A percentile compares a stretch with the other conserved stretches of the same genome.
Conservation (phyloP, 2,113 vertebrate species). For the Bothrops jararaca region DNA sequence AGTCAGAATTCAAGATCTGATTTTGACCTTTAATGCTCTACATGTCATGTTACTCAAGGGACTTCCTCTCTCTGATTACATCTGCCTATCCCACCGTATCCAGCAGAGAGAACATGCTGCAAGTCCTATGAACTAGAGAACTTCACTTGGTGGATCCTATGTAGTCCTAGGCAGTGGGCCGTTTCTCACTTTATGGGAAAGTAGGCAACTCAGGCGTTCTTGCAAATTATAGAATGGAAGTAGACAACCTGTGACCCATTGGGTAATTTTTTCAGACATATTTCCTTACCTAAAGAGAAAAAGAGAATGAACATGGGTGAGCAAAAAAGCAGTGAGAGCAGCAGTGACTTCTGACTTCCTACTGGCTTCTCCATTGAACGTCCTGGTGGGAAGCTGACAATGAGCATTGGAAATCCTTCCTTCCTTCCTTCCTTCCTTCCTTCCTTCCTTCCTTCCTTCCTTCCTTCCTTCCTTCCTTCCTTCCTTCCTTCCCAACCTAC, state of each 20-base stretch:
- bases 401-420: not conserved
- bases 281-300: not conserved
- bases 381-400: not conserved
- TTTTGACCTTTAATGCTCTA: not conserved
- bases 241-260: too few relatives aligned
- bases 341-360: not conserved
- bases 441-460: too few relatives aligned
- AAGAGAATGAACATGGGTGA: not conserved
- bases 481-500: not conserved
- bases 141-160: not conserved
- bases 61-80: not conserved
- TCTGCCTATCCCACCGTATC: not conserved
- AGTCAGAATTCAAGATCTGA: not conserved
- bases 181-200: not conserved
- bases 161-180: not conserved
- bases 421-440: too few relatives aligned
- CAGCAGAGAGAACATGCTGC: not conserved
- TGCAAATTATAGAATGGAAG: not conserved
- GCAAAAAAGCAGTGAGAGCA: not conserved
- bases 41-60: not conserved
- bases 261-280: not conserved
- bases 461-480: too few relatives aligned
- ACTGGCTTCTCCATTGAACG: not conserved
- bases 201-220: not conserved
- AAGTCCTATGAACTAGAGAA: not conserved